These are phyloP conservation scores for Dusona sp. DNA, from an alignment of 2,888 invertebrate species.

Conservation along the genomic window DNA sequence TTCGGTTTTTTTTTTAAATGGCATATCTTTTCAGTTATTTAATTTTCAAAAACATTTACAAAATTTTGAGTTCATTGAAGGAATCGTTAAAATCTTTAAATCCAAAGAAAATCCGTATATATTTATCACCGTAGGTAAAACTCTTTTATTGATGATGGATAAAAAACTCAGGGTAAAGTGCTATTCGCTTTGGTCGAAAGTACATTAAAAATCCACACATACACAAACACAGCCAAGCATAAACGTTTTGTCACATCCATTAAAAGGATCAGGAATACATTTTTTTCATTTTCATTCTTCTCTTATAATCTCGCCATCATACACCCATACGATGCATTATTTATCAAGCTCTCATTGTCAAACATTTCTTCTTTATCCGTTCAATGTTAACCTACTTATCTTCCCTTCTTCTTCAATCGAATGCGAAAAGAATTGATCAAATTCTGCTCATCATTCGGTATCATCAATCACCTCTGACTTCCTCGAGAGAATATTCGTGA, in stretches of 20 bases:
- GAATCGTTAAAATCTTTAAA: background rate
- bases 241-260: slow-evolving; percentile 30
- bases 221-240: background rate
- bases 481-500: slow-evolving; percentile 3
- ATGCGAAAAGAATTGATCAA: slow-evolving; percentile 47
- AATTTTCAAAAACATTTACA: background rate
- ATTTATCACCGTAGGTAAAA: too few species aligned
- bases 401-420: slow-evolving; percentile 12
- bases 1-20: too few species aligned
- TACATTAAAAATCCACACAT: slow-evolving; percentile 7
- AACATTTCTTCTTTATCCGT: slow-evolving; percentile 13
- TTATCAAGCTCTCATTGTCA: slow-evolving; percentile 56
- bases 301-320: slow-evolving; percentile 39
- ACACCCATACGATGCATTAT: slow-evolving; percentile 48
- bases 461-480: slow-evolving; percentile 52
- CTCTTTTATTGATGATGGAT: too few species aligned
- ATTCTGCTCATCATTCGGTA: slow-evolving; percentile 48
- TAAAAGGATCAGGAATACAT: slow-evolving; percentile 37
- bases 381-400: slow-evolving; percentile 8
- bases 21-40: background rate
- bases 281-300: slow-evolving; percentile 34
- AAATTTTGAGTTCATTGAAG: background rate
- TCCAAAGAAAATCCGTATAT: background rate
- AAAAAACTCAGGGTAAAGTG: too few species aligned
- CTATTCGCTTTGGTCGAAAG: too few species aligned